Base-by-base conservation (phyloP, 2,797 vertebrate species). In the Spinus olivaceus region DNA sequence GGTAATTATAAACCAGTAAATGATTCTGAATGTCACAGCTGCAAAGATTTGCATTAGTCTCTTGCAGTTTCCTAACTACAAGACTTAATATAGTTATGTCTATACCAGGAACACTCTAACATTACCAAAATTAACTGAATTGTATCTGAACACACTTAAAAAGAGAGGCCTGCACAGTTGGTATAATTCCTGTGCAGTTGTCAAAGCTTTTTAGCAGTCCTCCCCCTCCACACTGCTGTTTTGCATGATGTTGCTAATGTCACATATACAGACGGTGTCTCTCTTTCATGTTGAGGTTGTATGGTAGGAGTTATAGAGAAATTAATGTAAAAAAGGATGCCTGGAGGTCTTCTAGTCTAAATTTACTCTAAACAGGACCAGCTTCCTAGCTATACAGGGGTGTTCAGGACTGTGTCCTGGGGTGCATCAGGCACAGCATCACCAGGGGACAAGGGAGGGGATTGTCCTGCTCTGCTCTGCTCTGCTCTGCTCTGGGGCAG, bases 401-500 rank as follows among this genome's bases (percentile, higher is more conserved):
- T 81, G 10, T 30, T 80, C 23, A 66, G 71, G 20, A 6, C 14
- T 81, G 3, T 41, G 47, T 23, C 35, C 54, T 28, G 14, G 14
- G 21, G 7, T 0, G 2, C n/a, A 51, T 46, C n/a, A 35, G 37
- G 50, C 37, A 46, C 30, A 51, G 59, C 51, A 65, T 53, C 1
- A 0, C 16, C 65, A 53, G 39, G 0, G 0, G 30, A 15, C 4
- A 12, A 82, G 44, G 37, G 20, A 64, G 24, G 50, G 20, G 12
- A 64, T 46, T 70, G 20, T 65, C 10, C 33, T 0, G 0, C 5
- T 23, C 51, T 65, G 18, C 18, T 54, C 33, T 0, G 0, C 5
- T 23, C 51, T 65, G 18, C 18, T 54, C 47, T 42, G 41, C 1
- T 0, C 59, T 53, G 33, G 30, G 4, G 4, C 0, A 0, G 15